Evolutionary conservation across 2,797 vertebrate genomes (phyloP).

Genomic region (Phaenicophaeus curvirostris): DNA sequence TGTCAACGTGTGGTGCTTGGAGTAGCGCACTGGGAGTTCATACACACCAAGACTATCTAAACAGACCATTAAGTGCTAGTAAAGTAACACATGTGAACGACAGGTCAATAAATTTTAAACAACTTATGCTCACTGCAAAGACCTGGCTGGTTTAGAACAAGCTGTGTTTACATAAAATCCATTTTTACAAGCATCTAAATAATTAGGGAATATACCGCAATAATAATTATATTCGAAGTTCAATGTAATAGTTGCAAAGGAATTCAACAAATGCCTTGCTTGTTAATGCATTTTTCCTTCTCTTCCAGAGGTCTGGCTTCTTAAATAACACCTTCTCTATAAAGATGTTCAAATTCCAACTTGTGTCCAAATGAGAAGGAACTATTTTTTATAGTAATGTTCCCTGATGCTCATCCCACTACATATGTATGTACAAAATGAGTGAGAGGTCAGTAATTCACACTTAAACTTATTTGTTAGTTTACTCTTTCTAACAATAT

Average conservation of each 20-base stretch:
- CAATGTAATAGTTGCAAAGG: slow-evolving; percentile 11
- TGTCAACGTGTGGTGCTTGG: slow-evolving; percentile 73
- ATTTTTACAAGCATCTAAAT: slow-evolving; percentile 81
- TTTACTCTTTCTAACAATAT: background rate
- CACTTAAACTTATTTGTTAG: background rate
- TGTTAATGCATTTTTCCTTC: slow-evolving; percentile 29
- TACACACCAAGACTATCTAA: slow-evolving; percentile 81
- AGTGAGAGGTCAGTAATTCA: background rate
- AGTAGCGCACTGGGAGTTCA: slow-evolving; percentile 75
- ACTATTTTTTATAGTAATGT: background rate
- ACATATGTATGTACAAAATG: background rate
- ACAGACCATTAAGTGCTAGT: slow-evolving; percentile 83
- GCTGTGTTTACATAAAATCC: slow-evolving; percentile 82
- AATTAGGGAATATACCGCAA: slow-evolving; percentile 71
- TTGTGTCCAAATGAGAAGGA: background rate
- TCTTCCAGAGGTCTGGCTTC: background rate
- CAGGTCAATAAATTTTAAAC: slow-evolving; percentile 81
- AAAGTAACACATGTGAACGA: slow-evolving; percentile 80
- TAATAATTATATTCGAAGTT: slow-evolving; percentile 59
- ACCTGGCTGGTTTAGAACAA: slow-evolving; percentile 62
- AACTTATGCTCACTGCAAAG: slow-evolving; percentile 73
- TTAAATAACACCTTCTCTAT: slow-evolving; percentile 7
- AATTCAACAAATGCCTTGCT: slow-evolving; percentile 18
- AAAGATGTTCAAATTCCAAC: background rate
- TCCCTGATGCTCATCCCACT: background rate